Percentiles rank a stretch among this genome's conserved stretches.
Evolutionary conservation across 2,888 invertebrate species (phyloP).

Genomic region (Euzophera pinguis): DNA sequence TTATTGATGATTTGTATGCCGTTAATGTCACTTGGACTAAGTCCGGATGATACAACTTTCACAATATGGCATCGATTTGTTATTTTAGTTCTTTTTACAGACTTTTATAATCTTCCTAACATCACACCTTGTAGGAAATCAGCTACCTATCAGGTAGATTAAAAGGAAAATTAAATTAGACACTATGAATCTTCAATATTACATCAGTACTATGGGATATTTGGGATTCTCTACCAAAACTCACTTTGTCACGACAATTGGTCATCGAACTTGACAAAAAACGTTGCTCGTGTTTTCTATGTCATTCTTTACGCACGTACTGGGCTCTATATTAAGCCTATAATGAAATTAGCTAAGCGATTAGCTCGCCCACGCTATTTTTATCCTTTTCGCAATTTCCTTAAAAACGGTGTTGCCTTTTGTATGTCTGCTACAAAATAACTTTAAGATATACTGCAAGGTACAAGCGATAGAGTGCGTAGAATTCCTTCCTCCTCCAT

Average conservation of each 20-base stretch:
- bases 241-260: not conserved
- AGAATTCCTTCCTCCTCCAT: too few species aligned
- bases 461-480: not conserved
- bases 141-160: too few species aligned
- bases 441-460: constrained; percentile 25
- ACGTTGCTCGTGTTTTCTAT: not conserved
- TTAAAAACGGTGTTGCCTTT: constrained; percentile 43
- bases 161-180: too few species aligned
- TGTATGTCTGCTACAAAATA: constrained; percentile 43
- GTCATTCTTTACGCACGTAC: constrained; percentile 2
- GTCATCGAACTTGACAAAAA: not conserved
- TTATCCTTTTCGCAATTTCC: constrained; percentile 36
- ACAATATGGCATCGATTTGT: too few species aligned
- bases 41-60: too few species aligned
- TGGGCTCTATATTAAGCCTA: constrained; percentile 14
- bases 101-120: too few species aligned
- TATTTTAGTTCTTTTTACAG: too few species aligned
- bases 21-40: too few species aligned
- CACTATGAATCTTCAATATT: too few species aligned
- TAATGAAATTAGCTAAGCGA: constrained; percentile 25
- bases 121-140: too few species aligned
- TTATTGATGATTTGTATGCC: too few species aligned
- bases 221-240: not conserved
- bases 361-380: constrained; percentile 37
- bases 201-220: too few species aligned